Base-by-base conservation (phyloP, 2,888 invertebrate genomes). In the Metalampra italica region DNA sequence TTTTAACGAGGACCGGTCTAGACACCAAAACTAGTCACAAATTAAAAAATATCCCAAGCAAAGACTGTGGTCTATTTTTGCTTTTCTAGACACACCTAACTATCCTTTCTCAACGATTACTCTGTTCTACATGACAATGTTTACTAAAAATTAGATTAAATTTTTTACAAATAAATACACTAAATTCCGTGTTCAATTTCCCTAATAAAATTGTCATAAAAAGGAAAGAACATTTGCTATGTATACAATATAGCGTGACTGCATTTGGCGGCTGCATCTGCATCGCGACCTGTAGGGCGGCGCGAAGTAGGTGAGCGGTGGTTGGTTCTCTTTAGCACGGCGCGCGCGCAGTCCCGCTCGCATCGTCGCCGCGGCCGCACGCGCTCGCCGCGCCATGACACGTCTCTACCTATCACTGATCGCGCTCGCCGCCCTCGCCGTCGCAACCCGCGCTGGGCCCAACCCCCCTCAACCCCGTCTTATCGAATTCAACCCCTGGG, bases 301-400 rank as follows among this genome's bases (percentile, higher is more conserved):
- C 38, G 13, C 15, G 51, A 46, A 49, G 48, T 52, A 39, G 51
- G 48, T 48, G 48, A 52, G 51, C 75, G 78, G 73, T 69, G 75
- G 72, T 44, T 29, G 47, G 15, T 30, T n/a, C 43, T 67, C 74
- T 68, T 61, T 66, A 58, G 63, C 60, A 52, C 60, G 49, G 69
- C 78, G 71, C 80, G 65, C 75, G 85, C 87, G 79, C 89, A 89
- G 87, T 87, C 75, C 83, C 90, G 79, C 81, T 86, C 71, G 69
- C 74, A 71, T 66, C 82, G 75, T 79, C 78, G 78, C 79, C 82
- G 82, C 82, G 82, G 83, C 78, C 78, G 77, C 84, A 84, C 83
- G 85, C 81, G 76, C 78, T 71, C 73, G 78, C 66, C 72, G 84
- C 82, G 80, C 73, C 70, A 87, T 86, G 84, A 75, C 73, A 68